phyloP scores from a whole-genome alignment of 2,797 vertebrate genomes.

The Myiothlypis coronata region DNA sequence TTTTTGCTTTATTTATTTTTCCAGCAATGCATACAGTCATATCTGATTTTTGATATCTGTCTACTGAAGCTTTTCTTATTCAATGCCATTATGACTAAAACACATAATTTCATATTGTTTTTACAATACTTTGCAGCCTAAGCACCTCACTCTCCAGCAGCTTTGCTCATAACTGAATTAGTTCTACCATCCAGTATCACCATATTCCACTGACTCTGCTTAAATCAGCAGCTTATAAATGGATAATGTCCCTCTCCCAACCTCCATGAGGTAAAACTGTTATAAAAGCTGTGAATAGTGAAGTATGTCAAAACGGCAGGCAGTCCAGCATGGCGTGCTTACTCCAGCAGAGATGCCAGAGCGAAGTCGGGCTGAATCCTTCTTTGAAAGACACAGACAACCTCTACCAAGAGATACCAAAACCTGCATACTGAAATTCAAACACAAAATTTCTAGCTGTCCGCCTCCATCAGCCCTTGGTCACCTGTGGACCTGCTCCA shows the following conservation, averaged over 20 bases:
- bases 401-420: background rate
- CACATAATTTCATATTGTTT: background rate
- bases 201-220: background rate
- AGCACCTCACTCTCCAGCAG: background rate
- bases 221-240: conserved; percentile 13
- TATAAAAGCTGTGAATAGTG: background rate
- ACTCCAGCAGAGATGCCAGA: background rate
- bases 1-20: background rate
- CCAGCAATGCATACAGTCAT: background rate
- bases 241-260: background rate
- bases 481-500: background rate
- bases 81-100: background rate
- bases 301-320: background rate
- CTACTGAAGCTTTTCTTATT: background rate
- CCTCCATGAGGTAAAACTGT: background rate
- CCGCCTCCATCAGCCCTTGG: background rate
- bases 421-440: background rate
- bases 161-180: background rate
- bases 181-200: background rate
- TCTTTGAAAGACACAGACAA: background rate
- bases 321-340: background rate
- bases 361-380: background rate
- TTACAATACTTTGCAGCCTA: background rate
- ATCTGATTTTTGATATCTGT: background rate
- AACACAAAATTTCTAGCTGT: background rate